Conservation (phyloP, 1,140 invertebrate species). For the Aphis gossypii region DNA sequence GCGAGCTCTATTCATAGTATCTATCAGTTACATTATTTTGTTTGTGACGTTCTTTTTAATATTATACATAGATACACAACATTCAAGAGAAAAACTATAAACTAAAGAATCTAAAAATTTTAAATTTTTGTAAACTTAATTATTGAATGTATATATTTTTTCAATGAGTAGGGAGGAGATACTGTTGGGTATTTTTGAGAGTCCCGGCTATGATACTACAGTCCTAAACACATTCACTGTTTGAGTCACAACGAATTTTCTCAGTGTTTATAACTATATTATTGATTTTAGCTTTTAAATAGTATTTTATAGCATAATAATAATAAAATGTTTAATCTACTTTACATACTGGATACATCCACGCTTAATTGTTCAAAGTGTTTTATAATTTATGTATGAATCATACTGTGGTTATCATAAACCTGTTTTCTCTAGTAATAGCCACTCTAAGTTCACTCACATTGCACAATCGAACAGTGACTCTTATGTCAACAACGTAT, state of each 20-base stretch:
- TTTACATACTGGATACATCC: conserved; percentile 1
- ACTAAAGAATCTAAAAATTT: neutral
- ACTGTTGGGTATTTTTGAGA: neutral
- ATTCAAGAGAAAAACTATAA: no score
- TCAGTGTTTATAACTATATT: neutral
- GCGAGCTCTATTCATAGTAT: neutral
- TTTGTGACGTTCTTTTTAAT: neutral
- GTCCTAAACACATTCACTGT: neutral
- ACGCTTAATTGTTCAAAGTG: conserved; percentile 16
- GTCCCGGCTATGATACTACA: neutral
- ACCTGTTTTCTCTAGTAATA: conserved; percentile 20
- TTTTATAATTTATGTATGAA: conserved; percentile 44
- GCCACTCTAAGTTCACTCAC: conserved; percentile 34
- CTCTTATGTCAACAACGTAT: neutral
- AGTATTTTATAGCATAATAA: neutral
- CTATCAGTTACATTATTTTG: neutral
- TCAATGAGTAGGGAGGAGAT: no score
- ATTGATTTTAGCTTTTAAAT: neutral
- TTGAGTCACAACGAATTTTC: neutral
- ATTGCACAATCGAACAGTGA: neutral
- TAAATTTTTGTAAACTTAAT: neutral
- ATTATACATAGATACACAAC: neutral
- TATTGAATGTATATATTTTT: neutral
- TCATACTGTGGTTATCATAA: conserved; percentile 6
- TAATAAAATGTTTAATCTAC: neutral